Evolutionary conservation across 2,888 invertebrate species (phyloP).

Genomic region (Branchipolynoe longqiensis): DNA sequence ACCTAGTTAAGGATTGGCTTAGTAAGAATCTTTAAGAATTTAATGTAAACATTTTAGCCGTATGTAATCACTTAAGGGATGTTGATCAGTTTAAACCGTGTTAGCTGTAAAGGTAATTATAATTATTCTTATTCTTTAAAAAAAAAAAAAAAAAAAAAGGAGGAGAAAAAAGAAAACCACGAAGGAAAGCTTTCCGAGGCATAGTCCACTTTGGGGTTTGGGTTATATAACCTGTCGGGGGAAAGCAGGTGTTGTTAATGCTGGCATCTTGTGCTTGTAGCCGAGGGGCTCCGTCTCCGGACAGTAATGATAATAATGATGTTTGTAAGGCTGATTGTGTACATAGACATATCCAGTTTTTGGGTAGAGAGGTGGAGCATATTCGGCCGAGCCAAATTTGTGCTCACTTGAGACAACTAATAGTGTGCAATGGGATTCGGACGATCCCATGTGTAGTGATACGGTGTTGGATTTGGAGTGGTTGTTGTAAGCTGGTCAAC

Average conservation of each 20-base stretch:
- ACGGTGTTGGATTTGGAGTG: conserved; percentile 6
- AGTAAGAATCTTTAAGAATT: conserved; percentile 48
- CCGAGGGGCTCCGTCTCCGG: conserved; percentile 17
- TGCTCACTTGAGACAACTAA: conserved; percentile 14
- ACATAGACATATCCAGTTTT: conserved; percentile 45
- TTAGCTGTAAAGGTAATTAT: conserved; percentile 48
- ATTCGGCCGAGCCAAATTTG: conserved; percentile 39
- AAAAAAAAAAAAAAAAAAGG: too few relatives aligned
- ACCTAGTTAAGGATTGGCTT: conserved; percentile 56
- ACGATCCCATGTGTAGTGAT: conserved; percentile 35
- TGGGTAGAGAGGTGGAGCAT: conserved; percentile 6
- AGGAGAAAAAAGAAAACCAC: conserved; percentile 18
- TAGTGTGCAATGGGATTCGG: conserved; percentile 23
- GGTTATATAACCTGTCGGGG: conserved; percentile 7
- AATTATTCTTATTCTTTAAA: conserved; percentile 15
- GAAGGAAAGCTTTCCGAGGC: conserved; percentile 21
- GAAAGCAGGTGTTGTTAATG: neutral
- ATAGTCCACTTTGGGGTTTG: conserved; percentile 52
- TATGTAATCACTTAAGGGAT: conserved; percentile 56
- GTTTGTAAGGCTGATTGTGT: conserved; percentile 44
- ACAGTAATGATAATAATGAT: neutral
- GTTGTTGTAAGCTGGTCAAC: conserved; percentile 52
- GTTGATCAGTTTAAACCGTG: conserved; percentile 55
- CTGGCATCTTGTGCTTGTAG: conserved; percentile 20
- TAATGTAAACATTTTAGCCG: conserved; percentile 55